Percentiles rank a stretch among this genome's conserved stretches.
phyloP scores from a whole-genome alignment of 2,113 vertebrate genomes.

The Chaenogobius annularis region DNA sequence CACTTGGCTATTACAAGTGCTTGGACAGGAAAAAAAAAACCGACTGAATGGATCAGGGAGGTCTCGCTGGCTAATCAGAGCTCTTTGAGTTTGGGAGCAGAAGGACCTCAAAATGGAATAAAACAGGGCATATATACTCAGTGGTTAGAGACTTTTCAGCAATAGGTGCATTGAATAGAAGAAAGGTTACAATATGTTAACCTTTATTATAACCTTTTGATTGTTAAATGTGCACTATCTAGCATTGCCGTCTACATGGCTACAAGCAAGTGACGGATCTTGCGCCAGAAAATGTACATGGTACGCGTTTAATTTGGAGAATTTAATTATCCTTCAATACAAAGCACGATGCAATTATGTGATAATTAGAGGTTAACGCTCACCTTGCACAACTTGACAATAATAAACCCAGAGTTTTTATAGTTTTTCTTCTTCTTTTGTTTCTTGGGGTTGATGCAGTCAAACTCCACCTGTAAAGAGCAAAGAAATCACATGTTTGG shows the following conservation, averaged over 20 bases:
- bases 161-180: neutral
- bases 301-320: neutral
- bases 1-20: constrained; percentile 4
- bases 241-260: neutral
- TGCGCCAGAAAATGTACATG: neutral
- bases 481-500: neutral
- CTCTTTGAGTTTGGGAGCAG: neutral
- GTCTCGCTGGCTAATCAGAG: constrained; percentile 7
- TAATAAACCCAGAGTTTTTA: constrained; percentile 93
- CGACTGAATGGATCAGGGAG: neutral
- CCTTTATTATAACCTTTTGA: neutral
- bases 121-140: neutral
- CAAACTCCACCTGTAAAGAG: constrained; percentile 88
- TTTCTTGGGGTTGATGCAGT: constrained; percentile 98
- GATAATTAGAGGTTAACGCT: constrained; percentile 27
- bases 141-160: neutral
- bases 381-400: constrained; percentile 93
- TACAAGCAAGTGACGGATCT: neutral
- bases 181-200: neutral
- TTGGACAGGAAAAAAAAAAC: neutral
- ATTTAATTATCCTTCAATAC: neutral
- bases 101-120: constrained; percentile 1
- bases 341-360: neutral
- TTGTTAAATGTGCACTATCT: neutral
- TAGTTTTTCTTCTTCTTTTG: constrained; percentile 98